Conservation (phyloP, 2,888 invertebrate genomes). For the Allophyes oxyacanthae region DNA sequence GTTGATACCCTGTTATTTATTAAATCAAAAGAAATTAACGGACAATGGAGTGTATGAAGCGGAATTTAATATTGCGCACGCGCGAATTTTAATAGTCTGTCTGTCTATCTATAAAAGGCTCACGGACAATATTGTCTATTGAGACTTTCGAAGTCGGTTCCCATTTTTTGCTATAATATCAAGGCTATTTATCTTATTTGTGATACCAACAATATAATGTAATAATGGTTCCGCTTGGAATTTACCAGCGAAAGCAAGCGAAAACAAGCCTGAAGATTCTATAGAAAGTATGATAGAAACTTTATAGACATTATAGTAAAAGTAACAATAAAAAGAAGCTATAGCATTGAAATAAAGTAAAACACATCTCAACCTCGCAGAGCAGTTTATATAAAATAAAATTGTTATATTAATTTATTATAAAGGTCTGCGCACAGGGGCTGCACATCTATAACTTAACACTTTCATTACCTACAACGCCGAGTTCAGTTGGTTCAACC, state of each 20-base stretch:
- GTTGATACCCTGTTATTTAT: constrained; percentile 15
- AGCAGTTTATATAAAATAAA: too few species aligned
- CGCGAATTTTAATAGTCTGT: constrained; percentile 1
- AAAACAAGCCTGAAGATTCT: constrained; percentile 48
- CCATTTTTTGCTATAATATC: constrained; percentile 30
- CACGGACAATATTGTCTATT: constrained; percentile 2
- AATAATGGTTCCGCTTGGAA: constrained; percentile 27
- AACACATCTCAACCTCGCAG: constrained; percentile 2
- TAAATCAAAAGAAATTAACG: constrained; percentile 14
- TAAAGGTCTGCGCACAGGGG: too few species aligned
- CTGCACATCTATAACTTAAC: too few species aligned
- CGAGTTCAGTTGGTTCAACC: too few species aligned
- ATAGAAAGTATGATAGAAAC: constrained; percentile 45
- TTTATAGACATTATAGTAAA: constrained; percentile 38
- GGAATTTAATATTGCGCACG: constrained; percentile 12
- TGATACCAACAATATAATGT: constrained; percentile 5
- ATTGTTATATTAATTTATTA: too few species aligned
- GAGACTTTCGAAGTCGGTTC: constrained; percentile 20
- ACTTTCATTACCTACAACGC: too few species aligned
- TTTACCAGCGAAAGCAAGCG: constrained; percentile 39
- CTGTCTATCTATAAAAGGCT: not conserved
- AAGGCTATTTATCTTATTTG: constrained; percentile 13
- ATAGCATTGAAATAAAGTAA: too few species aligned
- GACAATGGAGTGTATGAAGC: constrained; percentile 29
- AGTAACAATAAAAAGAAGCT: constrained; percentile 37